Evolutionary conservation across 2,113 vertebrate genomes (phyloP).

Genomic region (Emberiza fucata): DNA sequence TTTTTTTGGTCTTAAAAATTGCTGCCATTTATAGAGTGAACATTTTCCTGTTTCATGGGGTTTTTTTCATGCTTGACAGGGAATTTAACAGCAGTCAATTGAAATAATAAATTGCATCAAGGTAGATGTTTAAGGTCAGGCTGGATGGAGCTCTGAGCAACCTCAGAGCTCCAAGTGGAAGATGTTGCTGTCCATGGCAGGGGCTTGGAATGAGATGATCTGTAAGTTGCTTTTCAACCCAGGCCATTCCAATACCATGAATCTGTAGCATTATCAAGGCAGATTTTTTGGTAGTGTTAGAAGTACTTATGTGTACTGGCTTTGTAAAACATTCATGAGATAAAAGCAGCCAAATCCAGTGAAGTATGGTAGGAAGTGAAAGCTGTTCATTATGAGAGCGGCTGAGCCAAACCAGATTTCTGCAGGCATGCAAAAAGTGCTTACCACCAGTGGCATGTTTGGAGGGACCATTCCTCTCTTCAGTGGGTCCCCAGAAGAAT

Average conservation of each 20-base stretch:
- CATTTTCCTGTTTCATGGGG: neutral
- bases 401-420: neutral
- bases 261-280: neutral
- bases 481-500: neutral
- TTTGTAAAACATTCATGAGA: neutral
- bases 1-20: neutral
- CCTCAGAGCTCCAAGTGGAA: neutral
- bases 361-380: neutral
- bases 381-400: accelerated
- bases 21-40: neutral
- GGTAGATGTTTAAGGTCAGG: neutral
- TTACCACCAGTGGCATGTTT: neutral
- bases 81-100: neutral
- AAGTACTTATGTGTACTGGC: neutral
- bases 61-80: neutral
- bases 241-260: neutral
- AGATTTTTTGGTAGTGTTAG: neutral
- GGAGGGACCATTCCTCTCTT: neutral
- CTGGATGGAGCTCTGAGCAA: neutral
- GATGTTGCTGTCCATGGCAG: neutral
- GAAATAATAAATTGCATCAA: neutral
- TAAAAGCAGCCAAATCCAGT: neutral
- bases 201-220: accelerated
- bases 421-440: neutral
- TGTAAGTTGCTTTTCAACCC: neutral